Percentiles rank a stretch among this genome's conserved stretches.
Conservation (phyloP, 2,113 vertebrate genomes). For the Lagopus muta region DNA sequence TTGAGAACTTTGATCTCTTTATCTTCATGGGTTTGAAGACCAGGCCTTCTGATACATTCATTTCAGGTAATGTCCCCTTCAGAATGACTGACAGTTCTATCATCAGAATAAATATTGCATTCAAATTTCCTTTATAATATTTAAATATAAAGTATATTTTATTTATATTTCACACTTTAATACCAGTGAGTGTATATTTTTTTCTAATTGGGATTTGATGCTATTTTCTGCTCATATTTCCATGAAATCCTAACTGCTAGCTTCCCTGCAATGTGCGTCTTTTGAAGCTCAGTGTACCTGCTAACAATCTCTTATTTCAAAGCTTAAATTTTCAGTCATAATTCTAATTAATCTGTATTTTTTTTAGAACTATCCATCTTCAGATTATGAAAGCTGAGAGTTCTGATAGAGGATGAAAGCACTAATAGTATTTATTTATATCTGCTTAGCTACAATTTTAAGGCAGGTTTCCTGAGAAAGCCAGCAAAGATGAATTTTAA, state of each 20-base stretch:
- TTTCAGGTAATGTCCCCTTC: background rate
- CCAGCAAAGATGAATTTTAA: background rate
- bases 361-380: background rate
- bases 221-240: background rate
- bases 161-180: background rate
- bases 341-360: constrained; percentile 12
- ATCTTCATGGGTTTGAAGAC: background rate
- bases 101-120: background rate
- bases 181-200: background rate
- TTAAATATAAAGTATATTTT: background rate
- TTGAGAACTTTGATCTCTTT: background rate
- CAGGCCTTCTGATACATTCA: background rate
- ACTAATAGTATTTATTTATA: background rate
- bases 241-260: background rate
- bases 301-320: constrained; percentile 21
- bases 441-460: background rate
- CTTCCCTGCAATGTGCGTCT: background rate
- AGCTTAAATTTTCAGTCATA: background rate
- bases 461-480: background rate
- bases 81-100: background rate
- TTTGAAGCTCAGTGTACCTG: background rate
- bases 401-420: constrained; percentile 15
- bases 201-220: background rate
- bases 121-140: background rate
- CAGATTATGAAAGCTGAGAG: background rate